Percentiles rank a stretch among this genome's conserved stretches.
phyloP scores from a whole-genome alignment of 2,888 invertebrate species.

The Aplocera efformata region DNA sequence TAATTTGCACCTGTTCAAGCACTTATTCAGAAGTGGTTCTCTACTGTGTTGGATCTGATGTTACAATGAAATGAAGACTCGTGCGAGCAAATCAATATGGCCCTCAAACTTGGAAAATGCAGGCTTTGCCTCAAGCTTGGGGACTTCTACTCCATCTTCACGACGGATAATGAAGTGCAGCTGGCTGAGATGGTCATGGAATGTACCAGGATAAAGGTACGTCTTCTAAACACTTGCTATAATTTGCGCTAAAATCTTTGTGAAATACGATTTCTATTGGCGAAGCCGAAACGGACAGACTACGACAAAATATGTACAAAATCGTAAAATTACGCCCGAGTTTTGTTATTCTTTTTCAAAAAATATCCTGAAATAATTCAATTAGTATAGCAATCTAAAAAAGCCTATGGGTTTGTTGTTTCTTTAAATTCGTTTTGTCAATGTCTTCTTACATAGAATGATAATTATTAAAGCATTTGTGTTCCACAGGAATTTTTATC shows the following conservation, averaged over 20 bases:
- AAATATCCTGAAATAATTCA: no score
- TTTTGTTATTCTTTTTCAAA: no score
- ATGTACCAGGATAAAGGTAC: constrained; percentile 70
- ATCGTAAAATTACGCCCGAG: no score
- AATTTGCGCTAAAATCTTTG: background rate
- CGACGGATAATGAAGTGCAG: constrained; percentile 70
- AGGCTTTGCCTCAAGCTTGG: constrained; percentile 78
- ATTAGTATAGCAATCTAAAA: no score
- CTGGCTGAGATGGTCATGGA: constrained; percentile 78
- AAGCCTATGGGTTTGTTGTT: no score
- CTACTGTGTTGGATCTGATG: constrained; percentile 30
- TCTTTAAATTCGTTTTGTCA: no score
- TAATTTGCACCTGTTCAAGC: no score
- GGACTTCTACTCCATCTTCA: constrained; percentile 76
- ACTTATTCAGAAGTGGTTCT: background rate
- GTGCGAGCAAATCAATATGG: constrained; percentile 73
- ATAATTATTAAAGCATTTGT: no score
- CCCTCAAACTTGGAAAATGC: constrained; percentile 78
- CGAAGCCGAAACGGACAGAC: no score
- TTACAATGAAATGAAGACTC: constrained; percentile 58
- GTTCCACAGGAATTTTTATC: no score
- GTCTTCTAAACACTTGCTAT: constrained; percentile 22
- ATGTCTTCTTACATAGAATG: no score
- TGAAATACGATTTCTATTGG: no score
- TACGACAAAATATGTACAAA: background rate